These are phyloP conservation scores for Drosophila niveifrons DNA, from an alignment of 2,888 invertebrate genomes.

Conservation along the genomic window DNA sequence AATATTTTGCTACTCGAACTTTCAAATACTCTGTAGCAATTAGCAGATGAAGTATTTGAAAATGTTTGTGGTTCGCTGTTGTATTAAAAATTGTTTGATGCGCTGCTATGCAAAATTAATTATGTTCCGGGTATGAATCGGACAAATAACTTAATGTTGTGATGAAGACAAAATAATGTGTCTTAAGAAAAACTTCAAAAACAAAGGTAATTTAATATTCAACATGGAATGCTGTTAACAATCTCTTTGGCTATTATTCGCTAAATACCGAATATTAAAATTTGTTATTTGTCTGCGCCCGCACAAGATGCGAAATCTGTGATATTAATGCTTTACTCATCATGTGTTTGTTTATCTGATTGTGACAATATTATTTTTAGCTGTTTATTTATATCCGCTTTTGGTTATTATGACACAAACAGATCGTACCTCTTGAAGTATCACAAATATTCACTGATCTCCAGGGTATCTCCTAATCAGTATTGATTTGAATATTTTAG, in stretches of 20 bases:
- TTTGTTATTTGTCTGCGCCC: not conserved
- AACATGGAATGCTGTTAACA: not conserved
- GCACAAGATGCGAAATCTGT: constrained; percentile 11
- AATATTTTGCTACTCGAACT: constrained; percentile 11
- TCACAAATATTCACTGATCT: not conserved
- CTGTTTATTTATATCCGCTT: constrained; percentile 4
- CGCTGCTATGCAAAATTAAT: not conserved
- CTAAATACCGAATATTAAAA: not conserved
- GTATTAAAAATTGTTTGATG: not conserved
- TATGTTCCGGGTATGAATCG: constrained; percentile 3
- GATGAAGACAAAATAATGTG: not conserved
- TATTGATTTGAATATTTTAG: not conserved
- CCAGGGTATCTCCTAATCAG: not conserved
- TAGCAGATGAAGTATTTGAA: not conserved
- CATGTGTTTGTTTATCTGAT: constrained; percentile 34
- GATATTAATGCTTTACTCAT: constrained; percentile 10
- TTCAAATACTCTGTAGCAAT: constrained; percentile 17
- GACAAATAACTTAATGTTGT: constrained; percentile 1
- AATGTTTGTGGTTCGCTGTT: not conserved
- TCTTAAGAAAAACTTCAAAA: not conserved
- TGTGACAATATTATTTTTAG: not conserved
- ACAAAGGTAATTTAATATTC: not conserved
- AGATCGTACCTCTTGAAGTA: not conserved
- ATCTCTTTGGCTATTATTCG: constrained; percentile 7
- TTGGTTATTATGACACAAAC: constrained; percentile 1